These are phyloP conservation scores for Hippolais icterina DNA, from an alignment of 2,113 vertebrate genomes.

Conservation along the genomic window DNA sequence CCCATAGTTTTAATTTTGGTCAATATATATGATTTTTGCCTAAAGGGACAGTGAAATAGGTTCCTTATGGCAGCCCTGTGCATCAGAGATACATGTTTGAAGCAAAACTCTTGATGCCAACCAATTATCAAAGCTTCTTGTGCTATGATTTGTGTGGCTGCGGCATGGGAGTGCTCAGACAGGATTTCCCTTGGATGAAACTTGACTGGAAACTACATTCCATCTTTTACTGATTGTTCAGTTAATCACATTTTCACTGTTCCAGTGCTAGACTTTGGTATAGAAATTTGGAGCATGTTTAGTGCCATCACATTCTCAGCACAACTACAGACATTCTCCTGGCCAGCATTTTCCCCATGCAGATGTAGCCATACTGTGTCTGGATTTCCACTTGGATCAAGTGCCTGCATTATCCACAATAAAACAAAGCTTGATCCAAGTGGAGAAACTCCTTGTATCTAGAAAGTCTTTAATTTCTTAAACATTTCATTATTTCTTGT, in stretches of 20 bases:
- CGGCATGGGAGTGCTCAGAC: not conserved
- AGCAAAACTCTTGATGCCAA: fast-evolving
- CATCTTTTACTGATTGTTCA: not conserved
- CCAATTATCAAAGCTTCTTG: not conserved
- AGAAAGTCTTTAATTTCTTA: not conserved
- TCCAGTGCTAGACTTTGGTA: not conserved
- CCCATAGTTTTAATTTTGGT: not conserved
- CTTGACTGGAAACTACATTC: not conserved
- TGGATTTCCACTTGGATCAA: not conserved
- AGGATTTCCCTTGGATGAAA: not conserved
- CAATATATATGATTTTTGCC: not conserved
- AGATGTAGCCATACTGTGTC: not conserved
- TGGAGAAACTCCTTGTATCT: not conserved
- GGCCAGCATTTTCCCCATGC: not conserved
- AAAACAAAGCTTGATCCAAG: not conserved
- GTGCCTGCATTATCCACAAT: not conserved
- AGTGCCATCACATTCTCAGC: not conserved
- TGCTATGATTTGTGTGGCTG: not conserved
- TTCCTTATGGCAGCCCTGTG: not conserved
- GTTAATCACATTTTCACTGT: not conserved
- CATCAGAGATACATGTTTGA: not conserved
- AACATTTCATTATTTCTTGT: not conserved
- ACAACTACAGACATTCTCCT: not conserved
- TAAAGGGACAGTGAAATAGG: not conserved
- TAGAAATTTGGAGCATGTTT: not conserved